A percentile compares a stretch with the other conserved stretches of the same genome.
Evolutionary conservation across 1,140 invertebrate species (phyloP).

Genomic region (Dreissena polymorpha): DNA sequence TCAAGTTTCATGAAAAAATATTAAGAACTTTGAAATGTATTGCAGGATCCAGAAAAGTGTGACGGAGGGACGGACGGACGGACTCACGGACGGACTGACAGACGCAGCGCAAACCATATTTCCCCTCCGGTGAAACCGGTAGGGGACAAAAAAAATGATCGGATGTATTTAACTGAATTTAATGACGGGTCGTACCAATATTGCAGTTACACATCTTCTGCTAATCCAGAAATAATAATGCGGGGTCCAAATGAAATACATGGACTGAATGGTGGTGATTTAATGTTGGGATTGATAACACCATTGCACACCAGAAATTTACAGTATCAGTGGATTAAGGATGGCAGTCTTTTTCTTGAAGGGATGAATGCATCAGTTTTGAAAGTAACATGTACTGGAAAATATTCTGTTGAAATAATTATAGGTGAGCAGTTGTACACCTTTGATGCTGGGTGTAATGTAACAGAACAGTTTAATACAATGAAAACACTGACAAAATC

Average conservation of each 20-base stretch:
- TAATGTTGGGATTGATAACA: conserved; percentile 15
- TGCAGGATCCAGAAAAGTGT: no score
- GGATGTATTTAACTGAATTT: neutral
- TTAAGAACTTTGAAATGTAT: no score
- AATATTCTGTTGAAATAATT: neutral
- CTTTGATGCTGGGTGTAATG: neutral
- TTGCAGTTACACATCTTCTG: neutral
- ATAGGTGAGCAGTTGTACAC: neutral
- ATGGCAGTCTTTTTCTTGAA: conserved; percentile 6
- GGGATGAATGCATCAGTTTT: conserved; percentile 20
- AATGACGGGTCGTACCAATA: neutral
- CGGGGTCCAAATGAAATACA: conserved; percentile 6
- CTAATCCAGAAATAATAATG: neutral
- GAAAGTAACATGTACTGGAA: conserved; percentile 11
- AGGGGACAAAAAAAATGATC: neutral
- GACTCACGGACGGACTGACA: no score
- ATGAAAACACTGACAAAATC: neutral
- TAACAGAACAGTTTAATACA: neutral
- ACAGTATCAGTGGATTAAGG: conserved; percentile 14
- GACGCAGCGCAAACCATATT: no score
- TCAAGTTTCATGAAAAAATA: no score
- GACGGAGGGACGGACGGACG: no score
- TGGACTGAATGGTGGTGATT: conserved; percentile 7
- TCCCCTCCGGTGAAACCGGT: no score
- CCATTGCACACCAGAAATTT: conserved; percentile 19